Conservation (phyloP, 2,797 vertebrate species). For the Taeniopygia guttata region DNA sequence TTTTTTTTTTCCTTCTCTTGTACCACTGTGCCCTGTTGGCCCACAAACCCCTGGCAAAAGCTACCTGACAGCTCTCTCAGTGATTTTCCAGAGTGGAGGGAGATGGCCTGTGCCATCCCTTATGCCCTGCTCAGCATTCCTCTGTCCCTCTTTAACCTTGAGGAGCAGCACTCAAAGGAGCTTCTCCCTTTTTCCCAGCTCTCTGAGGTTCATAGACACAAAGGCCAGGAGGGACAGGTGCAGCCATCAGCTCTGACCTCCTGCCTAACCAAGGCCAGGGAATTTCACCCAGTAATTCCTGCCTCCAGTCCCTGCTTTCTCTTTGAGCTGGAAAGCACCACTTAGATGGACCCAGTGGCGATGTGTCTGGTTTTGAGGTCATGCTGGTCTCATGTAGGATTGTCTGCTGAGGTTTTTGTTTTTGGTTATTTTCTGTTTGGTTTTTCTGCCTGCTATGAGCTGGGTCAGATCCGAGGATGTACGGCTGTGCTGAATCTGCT, state of each 20-base stretch:
- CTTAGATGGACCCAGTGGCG: accelerated
- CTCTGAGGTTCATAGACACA: neutral
- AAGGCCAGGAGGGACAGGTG: neutral
- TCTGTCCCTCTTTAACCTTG: neutral
- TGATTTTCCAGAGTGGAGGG: too few species aligned
- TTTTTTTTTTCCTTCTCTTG: neutral
- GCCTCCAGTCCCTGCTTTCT: neutral
- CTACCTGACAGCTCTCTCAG: neutral
- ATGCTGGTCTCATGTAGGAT: neutral
- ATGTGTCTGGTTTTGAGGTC: neutral
- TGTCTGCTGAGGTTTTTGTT: neutral
- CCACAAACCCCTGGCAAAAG: neutral
- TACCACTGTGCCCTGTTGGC: neutral
- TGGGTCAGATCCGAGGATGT: neutral
- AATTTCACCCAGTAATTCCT: conserved; percentile 2
- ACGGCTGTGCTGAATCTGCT: neutral
- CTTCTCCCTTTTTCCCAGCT: neutral
- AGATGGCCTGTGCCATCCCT: neutral
- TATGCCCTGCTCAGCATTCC: neutral
- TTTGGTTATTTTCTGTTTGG: neutral
- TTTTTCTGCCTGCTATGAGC: neutral
- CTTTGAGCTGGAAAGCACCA: neutral
- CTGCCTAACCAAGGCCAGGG: neutral
- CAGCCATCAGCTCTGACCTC: neutral
- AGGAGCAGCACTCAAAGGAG: neutral